A percentile compares a stretch with the other conserved stretches of the same genome.
Evolutionary conservation across 2,888 invertebrate genomes (phyloP).

Genomic region (Netelia virgata): DNA sequence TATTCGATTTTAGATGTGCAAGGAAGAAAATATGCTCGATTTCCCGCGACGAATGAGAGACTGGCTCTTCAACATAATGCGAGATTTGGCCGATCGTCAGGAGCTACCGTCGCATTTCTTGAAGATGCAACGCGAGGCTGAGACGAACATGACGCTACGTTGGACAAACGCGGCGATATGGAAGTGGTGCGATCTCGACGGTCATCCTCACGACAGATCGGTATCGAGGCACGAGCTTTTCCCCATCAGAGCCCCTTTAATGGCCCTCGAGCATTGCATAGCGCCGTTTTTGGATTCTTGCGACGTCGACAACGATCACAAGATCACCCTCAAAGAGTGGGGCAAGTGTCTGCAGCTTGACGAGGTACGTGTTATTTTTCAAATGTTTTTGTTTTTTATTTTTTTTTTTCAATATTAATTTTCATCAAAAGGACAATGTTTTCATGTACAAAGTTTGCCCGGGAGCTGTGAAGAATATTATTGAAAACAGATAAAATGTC

Average conservation of each 20-base stretch:
- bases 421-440: neutral
- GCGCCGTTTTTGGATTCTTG: conserved; percentile 97
- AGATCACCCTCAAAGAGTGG: conserved; percentile 97
- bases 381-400: too few relatives aligned
- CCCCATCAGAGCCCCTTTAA: conserved; percentile 97
- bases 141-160: conserved; percentile 92
- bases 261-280: conserved; percentile 99
- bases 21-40: conserved; percentile 94
- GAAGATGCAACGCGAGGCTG: conserved; percentile 95
- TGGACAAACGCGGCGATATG: conserved; percentile 98
- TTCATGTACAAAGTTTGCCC: too few relatives aligned
- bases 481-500: too few relatives aligned
- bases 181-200: conserved; percentile 99
- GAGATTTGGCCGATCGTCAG: conserved; percentile 95
- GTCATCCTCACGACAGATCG: conserved; percentile 93
- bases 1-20: conserved; percentile 88
- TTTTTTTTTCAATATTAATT: neutral
- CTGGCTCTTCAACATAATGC: conserved; percentile 99
- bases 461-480: too few relatives aligned
- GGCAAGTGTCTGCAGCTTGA: conserved; percentile 94
- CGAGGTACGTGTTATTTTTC: conserved; percentile 87
- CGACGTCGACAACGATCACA: conserved; percentile 95
- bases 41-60: conserved; percentile 99
- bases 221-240: conserved; percentile 98
- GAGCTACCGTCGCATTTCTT: conserved; percentile 93